Percentiles rank a stretch among this genome's conserved stretches.
Conservation (phyloP, 2,113 vertebrate genomes). For the Pelvicachromis taeniatus region DNA sequence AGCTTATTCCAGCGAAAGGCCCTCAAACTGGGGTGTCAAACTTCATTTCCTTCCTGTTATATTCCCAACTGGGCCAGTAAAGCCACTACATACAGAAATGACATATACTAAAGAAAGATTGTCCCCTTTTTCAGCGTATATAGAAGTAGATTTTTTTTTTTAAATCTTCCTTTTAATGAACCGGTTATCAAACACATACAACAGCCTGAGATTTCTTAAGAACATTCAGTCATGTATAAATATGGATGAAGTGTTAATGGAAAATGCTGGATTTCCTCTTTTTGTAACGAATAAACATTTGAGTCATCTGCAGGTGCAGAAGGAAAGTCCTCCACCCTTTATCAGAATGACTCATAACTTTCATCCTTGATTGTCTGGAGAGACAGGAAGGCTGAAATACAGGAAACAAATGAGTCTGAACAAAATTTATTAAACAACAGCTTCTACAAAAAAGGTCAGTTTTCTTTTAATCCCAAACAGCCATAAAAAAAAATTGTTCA, state of each 20-base stretch:
- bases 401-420: neutral
- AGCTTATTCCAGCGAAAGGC: neutral
- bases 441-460: neutral
- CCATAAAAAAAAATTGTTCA: too few relatives aligned
- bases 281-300: neutral
- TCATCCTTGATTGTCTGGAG: neutral
- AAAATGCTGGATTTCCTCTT: neutral
- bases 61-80: neutral
- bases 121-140: neutral
- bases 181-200: neutral
- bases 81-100: neutral
- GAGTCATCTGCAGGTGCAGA: neutral
- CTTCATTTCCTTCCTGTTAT: neutral
- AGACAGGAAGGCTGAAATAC: neutral
- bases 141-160: rapidly evolving
- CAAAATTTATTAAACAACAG: neutral
- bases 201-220: neutral
- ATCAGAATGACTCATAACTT: neutral
- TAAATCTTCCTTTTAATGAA: neutral
- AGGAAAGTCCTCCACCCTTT: neutral
- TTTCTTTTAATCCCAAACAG: neutral
- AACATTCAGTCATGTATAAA: neutral
- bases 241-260: neutral
- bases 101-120: neutral
- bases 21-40: neutral